Base-by-base conservation (phyloP, 2,888 invertebrate species). In the Argyresthia goedartella region DNA sequence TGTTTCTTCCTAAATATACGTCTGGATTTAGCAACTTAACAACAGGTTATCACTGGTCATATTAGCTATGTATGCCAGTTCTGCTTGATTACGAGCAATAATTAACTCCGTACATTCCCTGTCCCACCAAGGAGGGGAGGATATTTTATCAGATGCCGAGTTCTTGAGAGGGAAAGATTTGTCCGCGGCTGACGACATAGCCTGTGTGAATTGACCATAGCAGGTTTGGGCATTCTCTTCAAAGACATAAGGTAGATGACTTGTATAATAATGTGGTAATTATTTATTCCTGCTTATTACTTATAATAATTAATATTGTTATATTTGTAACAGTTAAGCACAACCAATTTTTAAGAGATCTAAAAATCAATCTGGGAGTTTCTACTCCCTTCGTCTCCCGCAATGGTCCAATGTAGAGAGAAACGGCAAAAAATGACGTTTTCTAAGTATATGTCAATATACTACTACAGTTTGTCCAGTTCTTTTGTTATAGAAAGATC, bases 101-200 rank as follows among this genome's bases (percentile, higher is more conserved):
- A 49, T 36, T 4, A 33, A 4, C n/a, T 34, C 9, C 3, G 50
- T 44, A n/a, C 52, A 49, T 25, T 52, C 49, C 8, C 42, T 11
- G 15, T 53, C 53, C 53, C 53, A 53, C 53, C 53, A 53, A 4
- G 53, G 50, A 6, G 53, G 53, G n/a, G 53, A 53, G 8, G 50
- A 13, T 16, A 53, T 35, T 15, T 53, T 53, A 4, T 14, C 10
- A 6, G 11, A 10, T 6, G 46, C 41, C 9, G 50, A 13, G 6
- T 53, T 53, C 36, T 53, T 53, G 8, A 42, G 13, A 15, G 36
- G n/a, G n/a, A n/a, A n/a, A n/a, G n/a, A n/a, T n/a, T n/a, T n/a
- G n/a, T n/a, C n/a, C n/a, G n/a, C n/a, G 42, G 49, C 7, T 2
- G 3, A 8, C 10, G 14, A n/a, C 2, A 46, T 46, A 10, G 46